phyloP scores from a whole-genome alignment of 2,888 invertebrate genomes.

The Trichogramma evanescens region DNA sequence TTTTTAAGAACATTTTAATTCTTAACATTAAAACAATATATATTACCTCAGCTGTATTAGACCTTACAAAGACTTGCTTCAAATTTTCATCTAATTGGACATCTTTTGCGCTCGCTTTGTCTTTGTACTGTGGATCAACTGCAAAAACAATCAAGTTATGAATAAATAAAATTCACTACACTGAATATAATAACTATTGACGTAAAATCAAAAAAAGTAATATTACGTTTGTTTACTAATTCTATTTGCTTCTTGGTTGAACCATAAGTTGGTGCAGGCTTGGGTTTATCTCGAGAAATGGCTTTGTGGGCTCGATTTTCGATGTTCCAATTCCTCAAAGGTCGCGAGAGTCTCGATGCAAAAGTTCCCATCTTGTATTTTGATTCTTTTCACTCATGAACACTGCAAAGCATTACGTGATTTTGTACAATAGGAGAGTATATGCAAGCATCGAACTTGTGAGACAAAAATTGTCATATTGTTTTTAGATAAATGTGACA shows the following conservation, averaged over 20 bases:
- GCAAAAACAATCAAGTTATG: conserved; percentile 5
- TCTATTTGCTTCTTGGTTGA: conserved; percentile 58
- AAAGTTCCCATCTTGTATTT: conserved; percentile 58
- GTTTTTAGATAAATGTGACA: no score
- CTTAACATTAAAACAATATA: conserved; percentile 13
- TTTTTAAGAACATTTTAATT: conserved; percentile 4
- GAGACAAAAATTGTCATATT: no score
- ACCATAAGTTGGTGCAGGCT: conserved; percentile 63
- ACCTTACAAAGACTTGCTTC: conserved; percentile 68
- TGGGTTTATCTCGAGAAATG: conserved; percentile 59
- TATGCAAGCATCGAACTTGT: no score
- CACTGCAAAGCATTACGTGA: background rate
- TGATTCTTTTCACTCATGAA: conserved; percentile 11
- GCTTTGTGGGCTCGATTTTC: conserved; percentile 69
- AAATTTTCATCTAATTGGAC: conserved; percentile 56
- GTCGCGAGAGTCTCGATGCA: conserved; percentile 54
- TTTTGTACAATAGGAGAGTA: background rate
- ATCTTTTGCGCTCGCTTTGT: conserved; percentile 60
- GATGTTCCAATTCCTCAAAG: conserved; percentile 63
- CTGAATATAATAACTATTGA: background rate
- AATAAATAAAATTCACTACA: background rate
- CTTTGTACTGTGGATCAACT: conserved; percentile 58
- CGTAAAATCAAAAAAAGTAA: background rate
- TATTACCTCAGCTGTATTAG: conserved; percentile 49
- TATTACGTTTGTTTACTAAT: conserved; percentile 52